These are phyloP conservation scores for Colinus virginianus DNA, from an alignment of 2,113 vertebrate genomes.

Conservation along the genomic window DNA sequence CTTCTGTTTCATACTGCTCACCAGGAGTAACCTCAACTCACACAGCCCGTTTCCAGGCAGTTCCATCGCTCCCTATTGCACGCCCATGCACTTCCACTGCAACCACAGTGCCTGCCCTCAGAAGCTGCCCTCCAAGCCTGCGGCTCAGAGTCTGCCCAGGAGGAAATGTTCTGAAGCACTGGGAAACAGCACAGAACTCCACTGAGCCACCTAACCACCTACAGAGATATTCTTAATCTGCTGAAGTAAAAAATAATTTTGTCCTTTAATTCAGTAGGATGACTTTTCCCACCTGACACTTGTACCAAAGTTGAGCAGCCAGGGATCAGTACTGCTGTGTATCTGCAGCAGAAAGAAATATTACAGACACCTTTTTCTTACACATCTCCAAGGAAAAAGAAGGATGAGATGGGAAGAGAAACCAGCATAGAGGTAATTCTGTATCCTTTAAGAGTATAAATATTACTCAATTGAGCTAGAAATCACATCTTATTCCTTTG, in stretches of 20 bases:
- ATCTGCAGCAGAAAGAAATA: not conserved
- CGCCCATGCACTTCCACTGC: not conserved
- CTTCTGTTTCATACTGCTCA: not conserved
- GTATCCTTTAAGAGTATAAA: not conserved
- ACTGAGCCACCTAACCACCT: accelerated
- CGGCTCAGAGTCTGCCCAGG: not conserved
- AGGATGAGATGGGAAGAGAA: not conserved
- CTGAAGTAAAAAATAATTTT: not conserved
- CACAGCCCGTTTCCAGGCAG: not conserved
- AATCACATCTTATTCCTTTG: not conserved
- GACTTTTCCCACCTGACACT: not conserved
- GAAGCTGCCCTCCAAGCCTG: not conserved
- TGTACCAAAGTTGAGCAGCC: not conserved
- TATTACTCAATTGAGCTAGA: not conserved
- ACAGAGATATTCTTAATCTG: not conserved
- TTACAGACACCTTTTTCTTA: not conserved
- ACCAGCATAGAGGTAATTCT: not conserved
- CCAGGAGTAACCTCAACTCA: not conserved
- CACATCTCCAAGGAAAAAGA: not conserved
- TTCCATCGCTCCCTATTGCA: not conserved
- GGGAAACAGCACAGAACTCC: not conserved
- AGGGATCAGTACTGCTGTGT: not conserved
- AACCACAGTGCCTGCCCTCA: not conserved
- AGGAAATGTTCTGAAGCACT: not conserved
- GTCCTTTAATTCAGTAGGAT: not conserved